A percentile compares a stretch with the other conserved stretches of the same genome.
Evolutionary conservation across 2,797 vertebrate species (phyloP).

Genomic region (Philypnodon macrostomus): DNA sequence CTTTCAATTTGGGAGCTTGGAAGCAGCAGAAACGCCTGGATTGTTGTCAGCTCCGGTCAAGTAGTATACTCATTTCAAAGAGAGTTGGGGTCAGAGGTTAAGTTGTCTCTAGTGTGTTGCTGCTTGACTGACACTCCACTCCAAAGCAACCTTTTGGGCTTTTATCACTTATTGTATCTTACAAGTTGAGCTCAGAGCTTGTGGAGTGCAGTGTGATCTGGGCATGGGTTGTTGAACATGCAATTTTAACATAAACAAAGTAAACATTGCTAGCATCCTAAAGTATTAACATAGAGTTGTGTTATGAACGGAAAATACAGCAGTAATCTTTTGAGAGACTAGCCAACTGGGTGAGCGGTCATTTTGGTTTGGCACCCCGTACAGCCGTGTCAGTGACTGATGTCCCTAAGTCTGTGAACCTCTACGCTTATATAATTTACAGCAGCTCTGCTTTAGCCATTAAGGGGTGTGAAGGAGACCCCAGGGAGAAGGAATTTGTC

Average conservation of each 20-base stretch:
- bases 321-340: slow-evolving; percentile 53
- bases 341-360: slow-evolving; percentile 51
- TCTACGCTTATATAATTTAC: slow-evolving; percentile 69
- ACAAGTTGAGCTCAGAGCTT: slow-evolving; percentile 74
- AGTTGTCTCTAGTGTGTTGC: slow-evolving; percentile 83
- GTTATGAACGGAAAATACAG: slow-evolving; percentile 58
- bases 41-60: slow-evolving; percentile 80
- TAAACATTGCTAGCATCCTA: background rate
- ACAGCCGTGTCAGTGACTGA: slow-evolving; percentile 65
- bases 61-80: slow-evolving; percentile 83
- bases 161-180: slow-evolving; percentile 79
- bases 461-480: slow-evolving; percentile 71
- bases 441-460: slow-evolving; percentile 78
- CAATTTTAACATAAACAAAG: slow-evolving; percentile 19
- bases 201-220: slow-evolving; percentile 81
- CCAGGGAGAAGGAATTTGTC: slow-evolving; percentile 74
- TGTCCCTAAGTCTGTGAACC: slow-evolving; percentile 58
- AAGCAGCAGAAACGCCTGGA: slow-evolving; percentile 61
- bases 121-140: slow-evolving; percentile 82
- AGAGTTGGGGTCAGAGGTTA: slow-evolving; percentile 83
- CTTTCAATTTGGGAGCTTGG: slow-evolving; percentile 61
- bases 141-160: slow-evolving; percentile 63
- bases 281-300: too few species aligned
- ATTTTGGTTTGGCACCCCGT: slow-evolving; percentile 48
- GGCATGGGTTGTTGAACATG: slow-evolving; percentile 6